These are phyloP conservation scores for Pungitius pungitius DNA, from an alignment of 2,113 vertebrate genomes.

Conservation along the genomic window DNA sequence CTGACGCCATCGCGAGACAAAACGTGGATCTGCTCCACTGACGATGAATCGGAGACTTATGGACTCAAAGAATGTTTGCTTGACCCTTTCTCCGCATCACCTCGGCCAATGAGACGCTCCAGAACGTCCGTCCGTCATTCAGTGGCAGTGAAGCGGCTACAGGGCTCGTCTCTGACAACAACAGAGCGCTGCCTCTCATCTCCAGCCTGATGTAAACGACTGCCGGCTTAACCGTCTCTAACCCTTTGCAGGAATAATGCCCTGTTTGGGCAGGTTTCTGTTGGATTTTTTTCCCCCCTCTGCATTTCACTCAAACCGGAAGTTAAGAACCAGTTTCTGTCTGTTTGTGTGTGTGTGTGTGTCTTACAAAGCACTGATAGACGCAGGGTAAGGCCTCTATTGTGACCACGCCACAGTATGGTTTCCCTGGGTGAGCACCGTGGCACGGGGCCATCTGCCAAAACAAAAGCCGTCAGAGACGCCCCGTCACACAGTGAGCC, in stretches of 20 bases:
- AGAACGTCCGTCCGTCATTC: constrained; percentile 49
- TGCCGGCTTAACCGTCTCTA: constrained; percentile 33
- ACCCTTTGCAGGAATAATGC: constrained; percentile 28
- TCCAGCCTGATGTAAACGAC: constrained; percentile 45
- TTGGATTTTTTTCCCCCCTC: constrained; percentile 4
- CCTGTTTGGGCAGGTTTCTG: constrained; percentile 36
- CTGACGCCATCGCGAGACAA: constrained; percentile 52
- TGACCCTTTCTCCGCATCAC: constrained; percentile 54
- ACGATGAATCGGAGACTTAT: constrained; percentile 61
- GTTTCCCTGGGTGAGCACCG: constrained; percentile 34
- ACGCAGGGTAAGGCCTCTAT: constrained; percentile 17
- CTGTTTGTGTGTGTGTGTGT: constrained; percentile 55
- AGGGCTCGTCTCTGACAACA: constrained; percentile 39
- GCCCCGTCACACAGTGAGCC: constrained; percentile 55
- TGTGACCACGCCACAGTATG: constrained; percentile 42
- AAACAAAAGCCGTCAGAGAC: constrained; percentile 61
- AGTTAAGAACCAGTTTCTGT: constrained; percentile 18
- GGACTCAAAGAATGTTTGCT: constrained; percentile 62
- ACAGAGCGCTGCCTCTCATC: constrained; percentile 42
- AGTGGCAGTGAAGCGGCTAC: constrained; percentile 59
- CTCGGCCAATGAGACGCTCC: constrained; percentile 43
- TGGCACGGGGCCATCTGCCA: constrained; percentile 65
- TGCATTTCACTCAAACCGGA: background rate
- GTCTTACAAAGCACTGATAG: constrained; percentile 39
- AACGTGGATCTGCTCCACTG: constrained; percentile 58